phyloP scores from a whole-genome alignment of 2,888 invertebrate species.

The Melieria picta region DNA sequence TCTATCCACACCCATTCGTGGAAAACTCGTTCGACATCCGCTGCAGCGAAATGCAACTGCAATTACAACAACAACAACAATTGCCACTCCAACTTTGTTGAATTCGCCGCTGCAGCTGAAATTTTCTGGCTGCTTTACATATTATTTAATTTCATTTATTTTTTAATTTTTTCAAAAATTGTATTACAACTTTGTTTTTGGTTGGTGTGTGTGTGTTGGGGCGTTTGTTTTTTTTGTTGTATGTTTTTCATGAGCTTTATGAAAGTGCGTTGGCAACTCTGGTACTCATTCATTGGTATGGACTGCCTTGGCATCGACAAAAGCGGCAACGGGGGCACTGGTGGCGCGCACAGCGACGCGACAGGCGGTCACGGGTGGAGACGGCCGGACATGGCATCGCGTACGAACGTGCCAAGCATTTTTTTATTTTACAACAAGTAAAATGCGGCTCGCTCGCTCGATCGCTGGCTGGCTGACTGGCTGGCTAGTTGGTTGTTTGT shows the following conservation, averaged over 20 bases:
- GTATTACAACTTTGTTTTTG: slow-evolving; percentile 24
- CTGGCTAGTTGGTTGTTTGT: background rate
- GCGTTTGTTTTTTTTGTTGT: background rate
- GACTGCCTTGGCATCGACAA: slow-evolving; percentile 2
- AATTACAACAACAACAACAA: slow-evolving; percentile 32
- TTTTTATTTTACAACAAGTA: background rate
- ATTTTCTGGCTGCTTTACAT: background rate
- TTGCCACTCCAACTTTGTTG: slow-evolving; percentile 37
- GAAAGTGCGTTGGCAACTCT: slow-evolving; percentile 7
- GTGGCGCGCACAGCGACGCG: background rate
- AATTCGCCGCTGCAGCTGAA: slow-evolving; percentile 14
- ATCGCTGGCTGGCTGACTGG: slow-evolving; percentile 1
- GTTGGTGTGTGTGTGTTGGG: background rate
- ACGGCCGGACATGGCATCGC: slow-evolving; percentile 36
- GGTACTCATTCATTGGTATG: slow-evolving; percentile 1
- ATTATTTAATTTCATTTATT: slow-evolving; percentile 1
- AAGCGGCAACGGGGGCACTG: background rate
- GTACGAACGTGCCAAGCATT: slow-evolving; percentile 35
- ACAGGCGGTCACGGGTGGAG: slow-evolving; percentile 15
- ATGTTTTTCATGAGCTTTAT: slow-evolving; percentile 9
- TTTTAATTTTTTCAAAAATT: slow-evolving; percentile 1
- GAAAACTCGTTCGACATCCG: slow-evolving; percentile 54
- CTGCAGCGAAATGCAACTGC: slow-evolving; percentile 42
- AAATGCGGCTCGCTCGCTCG: no score
- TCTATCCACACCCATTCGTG: slow-evolving; percentile 51